phyloP scores from a whole-genome alignment of 2,797 vertebrate genomes.

The Chaetophractus vellerosus region DNA sequence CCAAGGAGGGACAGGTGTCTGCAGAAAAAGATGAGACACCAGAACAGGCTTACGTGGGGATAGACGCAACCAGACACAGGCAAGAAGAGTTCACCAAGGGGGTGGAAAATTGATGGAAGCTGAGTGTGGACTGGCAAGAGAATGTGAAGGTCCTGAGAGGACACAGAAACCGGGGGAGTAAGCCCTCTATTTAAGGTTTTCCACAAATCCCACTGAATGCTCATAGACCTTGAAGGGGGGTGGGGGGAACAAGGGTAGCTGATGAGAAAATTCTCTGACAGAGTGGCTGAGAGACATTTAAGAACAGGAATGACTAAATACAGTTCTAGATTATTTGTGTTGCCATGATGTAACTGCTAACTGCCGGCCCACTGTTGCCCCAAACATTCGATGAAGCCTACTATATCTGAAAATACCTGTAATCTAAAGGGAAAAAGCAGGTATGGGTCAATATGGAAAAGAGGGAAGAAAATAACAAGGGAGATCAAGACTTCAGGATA shows the following conservation, averaged over 20 bases:
- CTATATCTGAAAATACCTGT: neutral
- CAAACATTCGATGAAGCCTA: neutral
- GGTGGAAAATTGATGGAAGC: neutral
- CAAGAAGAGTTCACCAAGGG: neutral
- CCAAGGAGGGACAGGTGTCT: neutral
- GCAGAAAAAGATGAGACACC: neutral
- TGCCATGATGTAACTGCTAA: neutral
- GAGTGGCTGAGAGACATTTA: too few relatives aligned
- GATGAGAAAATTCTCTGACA: too few relatives aligned
- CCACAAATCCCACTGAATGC: neutral
- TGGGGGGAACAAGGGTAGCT: neutral
- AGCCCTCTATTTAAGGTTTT: neutral
- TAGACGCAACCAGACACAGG: fast-evolving
- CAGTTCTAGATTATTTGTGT: neutral
- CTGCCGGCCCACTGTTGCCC: neutral
- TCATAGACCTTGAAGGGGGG: neutral
- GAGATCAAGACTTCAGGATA: neutral
- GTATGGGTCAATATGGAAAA: neutral
- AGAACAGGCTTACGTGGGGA: neutral
- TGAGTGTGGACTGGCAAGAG: neutral
- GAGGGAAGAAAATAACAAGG: neutral
- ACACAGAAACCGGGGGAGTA: neutral
- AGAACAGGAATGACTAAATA: neutral
- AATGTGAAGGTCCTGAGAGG: neutral
- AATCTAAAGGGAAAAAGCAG: neutral